A percentile compares a stretch with the other conserved stretches of the same genome.
Conservation (phyloP, 1,140 invertebrate species). For the Oreohelix idahoensis region DNA sequence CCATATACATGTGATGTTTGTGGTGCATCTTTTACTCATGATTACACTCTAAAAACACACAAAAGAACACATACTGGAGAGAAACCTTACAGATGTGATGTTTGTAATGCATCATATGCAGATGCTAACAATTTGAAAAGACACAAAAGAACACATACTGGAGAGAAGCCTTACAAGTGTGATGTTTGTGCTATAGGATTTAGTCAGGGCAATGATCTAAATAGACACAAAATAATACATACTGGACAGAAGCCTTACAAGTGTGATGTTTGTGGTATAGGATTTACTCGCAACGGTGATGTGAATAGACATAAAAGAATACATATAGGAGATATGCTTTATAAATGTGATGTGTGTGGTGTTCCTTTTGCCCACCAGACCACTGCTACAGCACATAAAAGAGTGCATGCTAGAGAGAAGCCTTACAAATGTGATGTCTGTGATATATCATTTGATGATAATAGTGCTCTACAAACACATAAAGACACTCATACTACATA, state of each 20-base stretch:
- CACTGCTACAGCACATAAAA: not conserved
- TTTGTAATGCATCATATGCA: conserved; percentile 76
- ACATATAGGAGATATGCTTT: not conserved
- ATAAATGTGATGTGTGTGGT: not conserved
- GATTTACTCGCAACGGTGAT: not conserved
- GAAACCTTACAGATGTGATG: conserved; percentile 77
- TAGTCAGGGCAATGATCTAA: conserved; percentile 6
- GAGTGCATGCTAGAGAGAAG: not conserved
- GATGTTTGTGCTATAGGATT: conserved; percentile 92
- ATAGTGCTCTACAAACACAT: not conserved
- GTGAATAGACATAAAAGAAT: not conserved
- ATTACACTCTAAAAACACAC: conserved; percentile 23
- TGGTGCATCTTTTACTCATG: conserved; percentile 74
- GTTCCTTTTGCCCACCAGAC: not conserved
- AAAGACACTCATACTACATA: too few relatives aligned
- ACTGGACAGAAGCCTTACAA: conserved; percentile 36
- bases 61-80: conserved; percentile 36
- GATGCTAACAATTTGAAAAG: not conserved
- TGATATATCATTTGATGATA: not conserved
- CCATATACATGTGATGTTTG: conserved; percentile 90
- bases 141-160: conserved; percentile 79
- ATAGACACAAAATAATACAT: conserved; percentile 34
- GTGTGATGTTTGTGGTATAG: conserved; percentile 20
- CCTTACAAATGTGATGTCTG: not conserved
- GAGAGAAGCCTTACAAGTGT: conserved; percentile 79